phyloP scores from a whole-genome alignment of 1,140 invertebrate genomes.

The Zaprionus kolodkinae region DNA sequence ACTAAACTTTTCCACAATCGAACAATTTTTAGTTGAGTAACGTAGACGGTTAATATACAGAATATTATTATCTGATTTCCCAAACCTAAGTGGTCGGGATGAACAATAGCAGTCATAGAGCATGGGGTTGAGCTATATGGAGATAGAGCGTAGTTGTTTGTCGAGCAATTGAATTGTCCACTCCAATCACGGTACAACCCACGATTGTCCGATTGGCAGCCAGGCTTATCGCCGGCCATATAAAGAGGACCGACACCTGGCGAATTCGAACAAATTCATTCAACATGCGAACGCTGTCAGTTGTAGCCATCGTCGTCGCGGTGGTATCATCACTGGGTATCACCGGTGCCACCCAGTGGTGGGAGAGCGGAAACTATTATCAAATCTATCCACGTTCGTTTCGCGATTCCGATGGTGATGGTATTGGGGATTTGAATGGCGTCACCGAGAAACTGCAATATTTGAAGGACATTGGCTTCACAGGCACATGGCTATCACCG shows the following conservation, averaged over 20 bases:
- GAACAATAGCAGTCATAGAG: slow-evolving; percentile 49
- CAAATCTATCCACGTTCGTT: slow-evolving; percentile 92
- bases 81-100: slow-evolving; percentile 29
- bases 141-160: slow-evolving; percentile 51
- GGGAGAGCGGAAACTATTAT: slow-evolving; percentile 89
- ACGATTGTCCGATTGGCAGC: slow-evolving; percentile 24
- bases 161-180: slow-evolving; percentile 58
- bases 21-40: slow-evolving; percentile 26
- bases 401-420: slow-evolving; percentile 89
- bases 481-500: slow-evolving; percentile 89
- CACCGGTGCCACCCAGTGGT: slow-evolving; percentile 87
- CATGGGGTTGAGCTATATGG: slow-evolving; percentile 23
- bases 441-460: slow-evolving; percentile 85
- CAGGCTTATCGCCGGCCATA: slow-evolving; percentile 60
- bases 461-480: slow-evolving; percentile 85
- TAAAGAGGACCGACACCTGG: slow-evolving; percentile 41
- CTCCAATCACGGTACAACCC: slow-evolving; percentile 45
- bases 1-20: slow-evolving; percentile 35
- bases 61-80: slow-evolving; percentile 33
- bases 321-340: slow-evolving; percentile 45
- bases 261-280: slow-evolving; percentile 41
- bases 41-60: slow-evolving; percentile 2
- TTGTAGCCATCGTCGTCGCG: slow-evolving; percentile 38
- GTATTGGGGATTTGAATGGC: slow-evolving; percentile 89
- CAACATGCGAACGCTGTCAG: slow-evolving; percentile 60